Evolutionary conservation across 2,113 vertebrate species (phyloP), one percentile per base, ranked within the genome.

Genomic region (Elgaria multicarinata): DNA sequence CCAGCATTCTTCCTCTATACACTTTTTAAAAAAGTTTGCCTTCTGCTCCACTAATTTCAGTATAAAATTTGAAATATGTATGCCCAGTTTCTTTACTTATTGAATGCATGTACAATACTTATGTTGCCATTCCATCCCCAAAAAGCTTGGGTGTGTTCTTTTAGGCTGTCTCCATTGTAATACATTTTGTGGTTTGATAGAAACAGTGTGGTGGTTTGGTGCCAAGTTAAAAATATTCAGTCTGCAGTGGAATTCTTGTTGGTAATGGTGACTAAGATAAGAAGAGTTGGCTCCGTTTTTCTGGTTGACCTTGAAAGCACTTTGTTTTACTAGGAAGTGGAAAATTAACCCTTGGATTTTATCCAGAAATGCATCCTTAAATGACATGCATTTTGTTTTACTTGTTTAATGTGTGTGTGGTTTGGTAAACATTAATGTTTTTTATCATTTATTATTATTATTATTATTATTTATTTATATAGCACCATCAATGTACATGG

Each of bases 241-340:
- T 82, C 78, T 85, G 0, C 78, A 86, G 28, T 12, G 1, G 81
- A 87, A 36, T 71, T 94, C 39, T 8, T 14, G 5, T 90, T 74
- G 22, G 81, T 84, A 79, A 12, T 66, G 90, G 3, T 95, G 89
- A 79, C 0, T 31, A 62, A 80, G 81, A 90, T 42, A 76, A 50
- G 86, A 78, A 72, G 12, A 84, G 90, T 92, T 93, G 55, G 39
- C 76, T 87, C 94, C 50, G 83, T 74, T 91, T 93, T 93, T 24
- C 31, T 91, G 28, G 36, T 84, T 94, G 64, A 33, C 39, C 1
- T 91, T 69, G 67, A 75, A 93, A 82, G 33, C 13, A 1, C 92
- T 91, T 84, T 67, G 10, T 91, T 89, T 94, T 90, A 80, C 46
- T 76, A 89, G 62, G 39, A 24, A 62, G 77, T 89, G 31, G 74